Evolutionary conservation across 2,888 invertebrate genomes (phyloP).

Genomic region (Coelogynopora nodosa): DNA sequence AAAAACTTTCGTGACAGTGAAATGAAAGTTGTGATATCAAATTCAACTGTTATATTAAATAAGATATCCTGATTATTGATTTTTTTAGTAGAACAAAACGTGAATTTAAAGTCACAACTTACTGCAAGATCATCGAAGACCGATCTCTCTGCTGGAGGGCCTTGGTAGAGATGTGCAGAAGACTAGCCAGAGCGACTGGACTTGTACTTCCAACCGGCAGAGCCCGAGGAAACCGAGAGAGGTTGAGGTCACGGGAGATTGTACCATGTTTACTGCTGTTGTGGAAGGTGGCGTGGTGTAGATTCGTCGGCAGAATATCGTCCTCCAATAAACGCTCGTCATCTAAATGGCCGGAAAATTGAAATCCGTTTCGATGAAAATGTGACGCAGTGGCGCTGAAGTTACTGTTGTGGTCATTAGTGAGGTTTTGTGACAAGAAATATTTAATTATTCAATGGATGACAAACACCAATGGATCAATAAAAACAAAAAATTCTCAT

Average conservation of each 20-base stretch:
- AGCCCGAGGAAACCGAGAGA: neutral
- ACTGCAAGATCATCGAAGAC: neutral
- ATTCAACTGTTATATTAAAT: too few relatives aligned
- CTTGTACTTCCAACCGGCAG: neutral
- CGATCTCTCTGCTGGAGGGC: neutral
- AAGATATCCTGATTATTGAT: too few relatives aligned
- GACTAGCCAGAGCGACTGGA: neutral
- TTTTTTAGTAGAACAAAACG: neutral
- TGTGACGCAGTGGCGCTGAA: too few relatives aligned
- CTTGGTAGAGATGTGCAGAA: slow-evolving; percentile 1
- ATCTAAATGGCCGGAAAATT: too few relatives aligned
- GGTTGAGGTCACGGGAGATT: neutral
- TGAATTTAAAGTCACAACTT: neutral
- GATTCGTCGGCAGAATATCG: neutral
- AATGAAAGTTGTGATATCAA: too few relatives aligned
- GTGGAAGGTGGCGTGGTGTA: neutral
- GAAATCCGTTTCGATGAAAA: too few relatives aligned
- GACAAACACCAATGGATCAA: too few relatives aligned
- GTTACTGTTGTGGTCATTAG: too few relatives aligned
- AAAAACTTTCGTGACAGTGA: too few relatives aligned
- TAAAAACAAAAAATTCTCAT: too few relatives aligned
- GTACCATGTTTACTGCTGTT: neutral
- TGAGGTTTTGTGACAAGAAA: too few relatives aligned
- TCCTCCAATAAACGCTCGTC: neutral
- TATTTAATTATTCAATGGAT: too few relatives aligned